A percentile compares a stretch with the other conserved stretches of the same genome.
These are phyloP conservation scores for Drosophila pachea DNA, from an alignment of 1,140 invertebrate genomes.

Conservation along the genomic window DNA sequence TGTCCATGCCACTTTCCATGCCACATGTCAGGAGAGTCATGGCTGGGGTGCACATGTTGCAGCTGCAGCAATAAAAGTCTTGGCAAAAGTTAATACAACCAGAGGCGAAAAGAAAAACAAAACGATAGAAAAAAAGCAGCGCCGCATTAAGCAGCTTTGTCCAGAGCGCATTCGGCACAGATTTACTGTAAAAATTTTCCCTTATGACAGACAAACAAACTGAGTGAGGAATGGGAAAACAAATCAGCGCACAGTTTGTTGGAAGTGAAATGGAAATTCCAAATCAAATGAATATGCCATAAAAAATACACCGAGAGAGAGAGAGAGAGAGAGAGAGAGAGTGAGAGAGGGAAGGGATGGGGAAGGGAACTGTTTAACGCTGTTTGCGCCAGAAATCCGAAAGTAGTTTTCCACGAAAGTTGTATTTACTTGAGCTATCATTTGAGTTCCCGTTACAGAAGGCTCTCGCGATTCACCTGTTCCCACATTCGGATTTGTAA, in stretches of 20 bases:
- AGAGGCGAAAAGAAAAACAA: too few relatives aligned
- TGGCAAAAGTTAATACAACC: conserved; percentile 15
- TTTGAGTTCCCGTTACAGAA: conserved; percentile 40
- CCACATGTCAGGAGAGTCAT: conserved; percentile 42
- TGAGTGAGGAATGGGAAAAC: conserved; percentile 19
- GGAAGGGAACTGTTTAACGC: conserved; percentile 24
- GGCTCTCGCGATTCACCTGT: conserved; percentile 23
- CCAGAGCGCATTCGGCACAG: conserved; percentile 18
- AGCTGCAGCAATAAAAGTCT: conserved; percentile 46
- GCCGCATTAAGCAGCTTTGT: conserved; percentile 29
- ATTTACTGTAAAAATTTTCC: conserved; percentile 64
- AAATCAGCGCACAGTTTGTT: conserved; percentile 55
- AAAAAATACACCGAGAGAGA: conserved; percentile 21
- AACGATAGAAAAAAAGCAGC: not conserved
- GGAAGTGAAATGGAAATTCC: conserved; percentile 60
- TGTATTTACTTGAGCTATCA: conserved; percentile 57
- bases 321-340: too few relatives aligned
- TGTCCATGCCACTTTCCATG: conserved; percentile 24
- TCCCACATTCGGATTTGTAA: conserved; percentile 9
- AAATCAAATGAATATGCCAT: conserved; percentile 64
- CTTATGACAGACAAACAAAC: conserved; percentile 59
- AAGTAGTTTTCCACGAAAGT: conserved; percentile 66
- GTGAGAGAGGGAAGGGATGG: too few relatives aligned
- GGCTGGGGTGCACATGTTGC: conserved; percentile 49
- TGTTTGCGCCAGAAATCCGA: conserved; percentile 55